phyloP scores from a whole-genome alignment of 2,797 vertebrate species.

The Sebastiscus albofasciatus region DNA sequence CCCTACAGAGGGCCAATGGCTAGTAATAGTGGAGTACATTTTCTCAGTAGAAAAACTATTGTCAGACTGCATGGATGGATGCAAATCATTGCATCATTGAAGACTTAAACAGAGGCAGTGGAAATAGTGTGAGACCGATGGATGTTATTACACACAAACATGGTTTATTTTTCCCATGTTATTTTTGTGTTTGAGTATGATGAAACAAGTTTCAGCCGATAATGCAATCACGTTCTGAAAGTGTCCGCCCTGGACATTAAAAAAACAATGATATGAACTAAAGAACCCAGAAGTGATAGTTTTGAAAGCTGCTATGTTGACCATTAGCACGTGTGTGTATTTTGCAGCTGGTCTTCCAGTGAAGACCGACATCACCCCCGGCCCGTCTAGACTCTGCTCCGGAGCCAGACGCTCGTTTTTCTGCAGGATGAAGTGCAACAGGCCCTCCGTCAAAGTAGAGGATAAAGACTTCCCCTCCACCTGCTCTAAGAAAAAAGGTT shows the following conservation, averaged over 20 bases:
- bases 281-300: neutral
- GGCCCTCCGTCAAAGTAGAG: conserved; percentile 96
- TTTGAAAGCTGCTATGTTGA: neutral
- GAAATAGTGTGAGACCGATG: no score
- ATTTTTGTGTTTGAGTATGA: neutral
- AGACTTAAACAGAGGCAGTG: no score
- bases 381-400: conserved; percentile 95
- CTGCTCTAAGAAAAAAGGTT: conserved; percentile 99
- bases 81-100: no score
- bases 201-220: no score
- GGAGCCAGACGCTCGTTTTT: conserved; percentile 97
- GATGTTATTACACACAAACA: neutral
- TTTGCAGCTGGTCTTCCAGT: conserved; percentile 94
- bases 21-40: no score
- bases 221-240: neutral
- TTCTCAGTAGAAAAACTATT: no score
- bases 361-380: conserved; percentile 96
- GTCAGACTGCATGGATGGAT: no score
- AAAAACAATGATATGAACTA: neutral
- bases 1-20: neutral
- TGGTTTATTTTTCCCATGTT: neutral
- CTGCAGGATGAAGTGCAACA: conserved; percentile 99
- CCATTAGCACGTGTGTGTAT: neutral
- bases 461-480: conserved; percentile 98
- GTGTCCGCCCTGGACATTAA: no score